These are phyloP conservation scores for Dolomedes plantarius DNA, from an alignment of 2,888 invertebrate genomes.

Conservation along the genomic window DNA sequence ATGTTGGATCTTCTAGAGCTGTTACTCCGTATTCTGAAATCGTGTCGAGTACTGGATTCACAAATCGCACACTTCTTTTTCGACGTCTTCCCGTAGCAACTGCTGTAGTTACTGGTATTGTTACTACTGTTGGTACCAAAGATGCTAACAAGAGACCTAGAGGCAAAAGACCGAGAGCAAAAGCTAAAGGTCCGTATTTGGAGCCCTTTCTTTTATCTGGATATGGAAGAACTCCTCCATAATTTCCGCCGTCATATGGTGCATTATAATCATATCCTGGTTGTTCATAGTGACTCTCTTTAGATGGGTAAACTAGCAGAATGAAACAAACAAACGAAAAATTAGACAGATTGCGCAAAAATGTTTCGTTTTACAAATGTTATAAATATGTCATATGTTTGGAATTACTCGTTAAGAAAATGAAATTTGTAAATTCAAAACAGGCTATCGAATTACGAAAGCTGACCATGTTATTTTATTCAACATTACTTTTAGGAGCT, in stretches of 20 bases:
- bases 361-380: too few relatives aligned
- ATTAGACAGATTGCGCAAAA: too few relatives aligned
- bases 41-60: slow-evolving; percentile 59
- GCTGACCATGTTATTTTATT: too few relatives aligned
- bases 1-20: slow-evolving; percentile 61
- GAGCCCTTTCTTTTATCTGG: slow-evolving; percentile 54
- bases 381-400: too few relatives aligned
- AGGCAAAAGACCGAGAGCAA: slow-evolving; percentile 68
- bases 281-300: slow-evolving; percentile 30
- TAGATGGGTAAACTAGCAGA: slow-evolving; percentile 34
- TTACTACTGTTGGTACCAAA: slow-evolving; percentile 63
- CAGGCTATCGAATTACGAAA: too few relatives aligned
- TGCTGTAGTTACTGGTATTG: slow-evolving; percentile 62
- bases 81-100: slow-evolving; percentile 61
- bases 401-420: too few relatives aligned
- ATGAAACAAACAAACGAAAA: too few relatives aligned
- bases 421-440: too few relatives aligned
- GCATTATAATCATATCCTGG: slow-evolving; percentile 40
- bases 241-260: not conserved
- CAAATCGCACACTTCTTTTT: slow-evolving; percentile 28
- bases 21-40: slow-evolving; percentile 51
- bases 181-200: slow-evolving; percentile 63
- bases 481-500: too few relatives aligned
- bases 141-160: slow-evolving; percentile 68
- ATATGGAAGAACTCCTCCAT: slow-evolving; percentile 18